Conservation (phyloP, 2,113 vertebrate species). For the Ophiodon elongatus region DNA sequence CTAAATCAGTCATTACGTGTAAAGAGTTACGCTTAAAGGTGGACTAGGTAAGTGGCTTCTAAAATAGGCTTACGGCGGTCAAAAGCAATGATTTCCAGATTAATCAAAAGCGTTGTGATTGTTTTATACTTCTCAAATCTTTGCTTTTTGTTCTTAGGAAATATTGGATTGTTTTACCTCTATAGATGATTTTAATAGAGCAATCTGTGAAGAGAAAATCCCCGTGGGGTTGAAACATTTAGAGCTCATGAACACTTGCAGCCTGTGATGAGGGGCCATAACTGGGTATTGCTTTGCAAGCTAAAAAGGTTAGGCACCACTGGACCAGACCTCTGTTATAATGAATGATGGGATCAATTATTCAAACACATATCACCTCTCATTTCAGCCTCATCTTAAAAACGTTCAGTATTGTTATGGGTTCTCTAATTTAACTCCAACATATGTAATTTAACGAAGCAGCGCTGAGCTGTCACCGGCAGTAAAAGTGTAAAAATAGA, state of each 20-base stretch:
- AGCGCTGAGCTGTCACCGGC: constrained; percentile 27
- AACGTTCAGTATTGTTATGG: not conserved
- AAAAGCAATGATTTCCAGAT: too few species aligned
- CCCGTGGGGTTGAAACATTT: constrained; percentile 29
- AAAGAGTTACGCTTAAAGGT: not conserved
- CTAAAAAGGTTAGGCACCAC: constrained; percentile 13
- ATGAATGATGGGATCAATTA: constrained; percentile 9
- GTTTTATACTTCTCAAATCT: too few species aligned
- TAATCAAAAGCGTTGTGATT: too few species aligned
- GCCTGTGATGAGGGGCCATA: constrained; percentile 10
- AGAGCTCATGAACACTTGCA: constrained; percentile 28
- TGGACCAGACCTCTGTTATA: not conserved
- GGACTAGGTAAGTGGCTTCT: not conserved
- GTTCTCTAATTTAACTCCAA: constrained; percentile 11
- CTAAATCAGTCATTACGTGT: not conserved
- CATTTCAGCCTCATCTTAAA: constrained; percentile 2
- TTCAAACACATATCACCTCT: constrained; percentile 8
- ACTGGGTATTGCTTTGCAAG: constrained; percentile 6
- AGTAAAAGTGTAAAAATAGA: constrained; percentile 50
- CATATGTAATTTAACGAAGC: constrained; percentile 18
- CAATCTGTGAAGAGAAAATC: constrained; percentile 24
- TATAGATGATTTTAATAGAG: constrained; percentile 30
- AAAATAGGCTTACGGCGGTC: too few species aligned
- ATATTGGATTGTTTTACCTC: not conserved
- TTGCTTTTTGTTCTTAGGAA: not conserved